Evolutionary conservation across 2,797 vertebrate genomes (phyloP), one percentile per base, ranked within the genome.

Genomic region (Ficedula albicollis): DNA sequence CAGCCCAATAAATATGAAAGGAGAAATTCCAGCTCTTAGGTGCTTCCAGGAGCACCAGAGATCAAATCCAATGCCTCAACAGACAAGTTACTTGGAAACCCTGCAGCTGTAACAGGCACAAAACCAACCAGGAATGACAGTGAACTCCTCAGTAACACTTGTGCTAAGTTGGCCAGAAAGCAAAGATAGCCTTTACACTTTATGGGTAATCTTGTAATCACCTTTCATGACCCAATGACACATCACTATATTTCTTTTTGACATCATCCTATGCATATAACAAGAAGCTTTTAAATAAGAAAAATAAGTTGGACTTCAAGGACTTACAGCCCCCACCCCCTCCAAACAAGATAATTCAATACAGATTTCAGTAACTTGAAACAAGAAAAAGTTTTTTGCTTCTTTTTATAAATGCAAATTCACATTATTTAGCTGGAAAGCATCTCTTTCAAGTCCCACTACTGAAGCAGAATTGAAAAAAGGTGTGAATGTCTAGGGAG

Each of bases 321-420:
- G 39, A 75, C 48, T 67, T 58, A 46, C 5, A 34, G 10, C 17
- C 11, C 13, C 15, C 74, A 52, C 43, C 5, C 34, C 9, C 17
- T 11, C 13, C 15, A 74, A 62, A 89, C 15, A 52, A 52, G 7
- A 70, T 59, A 3, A 76, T 46, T 79, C 32, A 21, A 7, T 43
- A 80, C 1, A 60, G 27, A 55, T 36, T 89, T 76, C 44, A 54
- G 9, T 39, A 39, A 55, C 54, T 90, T 70, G 20, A 68, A 44
- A 51, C 26, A 11, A 32, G 7, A n/a, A 41, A 63, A 22, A 3
- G 1, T 3, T 72, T 60, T 64, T 56, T 58, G 10, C 32, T 49
- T 92, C 82, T 79, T 32, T 75, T 94, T 89, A 34, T 46, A 85
- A 79, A 66, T 15, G 27, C 16, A 84, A 73, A 87, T 60, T 80